Conservation (phyloP, 2,888 invertebrate genomes). For the Asteroscopus sphinx region DNA sequence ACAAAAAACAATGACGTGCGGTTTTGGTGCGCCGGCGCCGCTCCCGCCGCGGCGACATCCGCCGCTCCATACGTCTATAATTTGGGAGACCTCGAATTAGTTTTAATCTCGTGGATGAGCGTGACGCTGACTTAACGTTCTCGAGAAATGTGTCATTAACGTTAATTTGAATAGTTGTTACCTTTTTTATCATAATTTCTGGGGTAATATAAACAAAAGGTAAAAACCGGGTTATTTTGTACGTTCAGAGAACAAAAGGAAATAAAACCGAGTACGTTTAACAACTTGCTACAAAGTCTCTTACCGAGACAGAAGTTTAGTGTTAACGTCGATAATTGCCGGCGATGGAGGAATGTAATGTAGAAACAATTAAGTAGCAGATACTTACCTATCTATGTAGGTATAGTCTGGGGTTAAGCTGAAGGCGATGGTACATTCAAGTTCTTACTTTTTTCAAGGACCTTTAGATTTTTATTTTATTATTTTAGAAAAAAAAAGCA, state of each 20-base stretch:
- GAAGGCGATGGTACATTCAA: constrained; percentile 26
- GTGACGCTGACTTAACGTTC: constrained; percentile 83
- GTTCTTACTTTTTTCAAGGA: no score
- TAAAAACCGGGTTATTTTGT: constrained; percentile 39
- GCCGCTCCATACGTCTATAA: constrained; percentile 84
- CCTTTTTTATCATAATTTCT: constrained; percentile 71
- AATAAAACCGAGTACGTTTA: constrained; percentile 64
- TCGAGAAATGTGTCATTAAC: constrained; percentile 87
- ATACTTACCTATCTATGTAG: no score
- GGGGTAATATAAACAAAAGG: constrained; percentile 65
- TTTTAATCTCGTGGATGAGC: constrained; percentile 86
- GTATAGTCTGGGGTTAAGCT: constrained; percentile 23
- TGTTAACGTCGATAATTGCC: constrained; percentile 75
- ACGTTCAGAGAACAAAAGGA: constrained; percentile 58
- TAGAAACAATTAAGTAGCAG: constrained; percentile 75
- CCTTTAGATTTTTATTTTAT: no score
- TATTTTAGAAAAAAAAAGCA: no score
- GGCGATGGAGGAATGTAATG: constrained; percentile 73
- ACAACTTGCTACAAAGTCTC: constrained; percentile 68
- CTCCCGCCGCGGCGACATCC: constrained; percentile 84
- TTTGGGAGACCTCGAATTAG: constrained; percentile 89
- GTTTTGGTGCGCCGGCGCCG: constrained; percentile 86
- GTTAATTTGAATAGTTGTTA: constrained; percentile 84
- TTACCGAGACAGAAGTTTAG: constrained; percentile 61
- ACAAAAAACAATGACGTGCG: constrained; percentile 90